phyloP scores from a whole-genome alignment of 2,797 vertebrate species.

The Lophius americanus region DNA sequence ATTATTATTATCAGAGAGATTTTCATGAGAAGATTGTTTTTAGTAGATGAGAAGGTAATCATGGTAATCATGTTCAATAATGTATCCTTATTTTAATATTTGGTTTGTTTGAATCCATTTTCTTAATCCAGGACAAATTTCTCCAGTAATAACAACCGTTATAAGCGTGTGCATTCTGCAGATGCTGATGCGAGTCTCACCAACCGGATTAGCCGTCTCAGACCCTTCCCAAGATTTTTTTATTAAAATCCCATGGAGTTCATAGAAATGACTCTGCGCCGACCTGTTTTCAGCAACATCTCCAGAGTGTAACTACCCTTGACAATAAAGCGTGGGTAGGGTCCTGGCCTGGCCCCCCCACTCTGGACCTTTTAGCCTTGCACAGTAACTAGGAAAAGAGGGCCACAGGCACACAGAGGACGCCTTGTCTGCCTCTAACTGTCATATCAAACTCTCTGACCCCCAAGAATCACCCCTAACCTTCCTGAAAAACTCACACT shows the following conservation, averaged over 20 bases:
- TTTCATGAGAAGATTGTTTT: neutral
- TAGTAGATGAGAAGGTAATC: neutral
- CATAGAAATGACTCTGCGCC: slow-evolving; percentile 85
- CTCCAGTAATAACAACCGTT: neutral
- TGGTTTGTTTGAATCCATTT: neutral
- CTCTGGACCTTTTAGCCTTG: slow-evolving; percentile 57
- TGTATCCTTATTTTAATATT: neutral
- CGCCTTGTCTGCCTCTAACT: slow-evolving; percentile 87
- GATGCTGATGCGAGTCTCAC: slow-evolving; percentile 47
- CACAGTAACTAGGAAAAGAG: slow-evolving; percentile 77
- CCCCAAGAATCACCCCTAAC: slow-evolving; percentile 54
- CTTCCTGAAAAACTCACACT: slow-evolving; percentile 62
- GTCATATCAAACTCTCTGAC: slow-evolving; percentile 79
- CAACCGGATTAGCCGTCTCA: slow-evolving; percentile 35
- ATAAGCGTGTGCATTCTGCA: slow-evolving; percentile 10
- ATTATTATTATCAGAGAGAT: neutral
- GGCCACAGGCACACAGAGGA: slow-evolving; percentile 78
- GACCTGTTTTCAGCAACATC: slow-evolving; percentile 89
- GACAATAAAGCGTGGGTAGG: slow-evolving; percentile 88
- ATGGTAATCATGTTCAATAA: neutral
- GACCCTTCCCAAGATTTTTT: slow-evolving; percentile 73
- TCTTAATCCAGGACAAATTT: neutral
- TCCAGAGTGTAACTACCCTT: slow-evolving; percentile 92
- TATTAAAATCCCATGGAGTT: slow-evolving; percentile 70
- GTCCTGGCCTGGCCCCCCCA: slow-evolving; percentile 79